Evolutionary conservation across 2,113 vertebrate genomes (phyloP).

Genomic region (Camelus bactrianus): DNA sequence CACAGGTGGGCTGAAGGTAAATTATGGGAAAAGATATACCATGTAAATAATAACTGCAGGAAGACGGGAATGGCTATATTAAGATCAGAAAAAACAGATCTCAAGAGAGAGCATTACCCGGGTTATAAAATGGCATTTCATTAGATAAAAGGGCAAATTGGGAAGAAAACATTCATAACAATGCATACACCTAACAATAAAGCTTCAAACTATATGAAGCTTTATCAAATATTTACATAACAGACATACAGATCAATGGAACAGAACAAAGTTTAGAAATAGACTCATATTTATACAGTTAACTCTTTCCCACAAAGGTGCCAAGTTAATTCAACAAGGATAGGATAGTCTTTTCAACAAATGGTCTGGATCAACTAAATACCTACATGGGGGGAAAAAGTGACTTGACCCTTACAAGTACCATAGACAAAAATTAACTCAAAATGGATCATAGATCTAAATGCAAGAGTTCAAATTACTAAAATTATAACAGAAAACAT

Average conservation of each 20-base stretch:
- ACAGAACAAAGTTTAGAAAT: not conserved
- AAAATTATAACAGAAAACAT: not conserved
- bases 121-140: not conserved
- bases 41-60: not conserved
- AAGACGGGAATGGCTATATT: not conserved
- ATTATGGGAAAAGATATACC: not conserved
- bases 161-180: not conserved
- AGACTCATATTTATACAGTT: not conserved
- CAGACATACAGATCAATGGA: not conserved
- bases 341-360: not conserved
- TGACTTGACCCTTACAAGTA: not conserved
- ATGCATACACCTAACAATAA: not conserved
- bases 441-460: not conserved
- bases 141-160: not conserved
- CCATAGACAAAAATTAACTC: not conserved
- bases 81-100: not conserved
- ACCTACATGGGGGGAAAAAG: not conserved
- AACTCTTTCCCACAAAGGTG: constrained; percentile 4
- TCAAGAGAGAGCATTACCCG: not conserved
- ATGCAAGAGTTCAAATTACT: not conserved
- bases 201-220: not conserved
- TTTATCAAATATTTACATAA: not conserved
- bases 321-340: not conserved
- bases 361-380: not conserved
- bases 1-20: not conserved